These are phyloP conservation scores for Chlorospingus flavigularis DNA, from an alignment of 2,797 vertebrate genomes.

Conservation along the genomic window DNA sequence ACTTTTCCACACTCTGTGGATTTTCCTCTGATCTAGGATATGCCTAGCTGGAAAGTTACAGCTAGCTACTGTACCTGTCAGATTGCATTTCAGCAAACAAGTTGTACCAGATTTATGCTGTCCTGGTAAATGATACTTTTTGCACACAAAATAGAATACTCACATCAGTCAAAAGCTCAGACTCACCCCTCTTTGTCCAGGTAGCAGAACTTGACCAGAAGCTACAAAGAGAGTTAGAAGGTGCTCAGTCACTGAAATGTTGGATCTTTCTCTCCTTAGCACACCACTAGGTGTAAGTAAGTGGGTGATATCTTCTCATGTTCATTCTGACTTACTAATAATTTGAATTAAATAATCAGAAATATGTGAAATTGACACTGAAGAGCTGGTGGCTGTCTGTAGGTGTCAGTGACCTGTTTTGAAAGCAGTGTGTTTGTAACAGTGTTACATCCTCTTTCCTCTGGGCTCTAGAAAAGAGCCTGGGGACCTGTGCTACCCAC, in stretches of 20 bases:
- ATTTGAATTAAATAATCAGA: background rate
- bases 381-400: background rate
- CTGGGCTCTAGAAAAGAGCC: background rate
- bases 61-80: background rate
- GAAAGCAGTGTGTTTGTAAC: background rate
- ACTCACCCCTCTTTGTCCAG: background rate
- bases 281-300: background rate
- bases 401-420: background rate
- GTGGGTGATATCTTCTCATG: background rate
- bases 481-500: background rate
- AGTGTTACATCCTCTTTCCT: background rate
- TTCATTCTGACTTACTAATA: background rate
- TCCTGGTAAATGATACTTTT: background rate
- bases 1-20: slow-evolving; percentile 2
- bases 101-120: background rate
- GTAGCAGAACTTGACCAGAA: background rate
- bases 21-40: slow-evolving; percentile 32
- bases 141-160: background rate
- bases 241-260: background rate
- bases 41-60: background rate
- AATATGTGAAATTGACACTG: background rate
- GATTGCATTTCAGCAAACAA: slow-evolving; percentile 17
- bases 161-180: background rate
- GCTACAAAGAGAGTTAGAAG: background rate
- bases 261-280: background rate